A percentile compares a stretch with the other conserved stretches of the same genome.
These are phyloP conservation scores for Athalia rosae DNA, from an alignment of 2,888 invertebrate species.

Conservation along the genomic window DNA sequence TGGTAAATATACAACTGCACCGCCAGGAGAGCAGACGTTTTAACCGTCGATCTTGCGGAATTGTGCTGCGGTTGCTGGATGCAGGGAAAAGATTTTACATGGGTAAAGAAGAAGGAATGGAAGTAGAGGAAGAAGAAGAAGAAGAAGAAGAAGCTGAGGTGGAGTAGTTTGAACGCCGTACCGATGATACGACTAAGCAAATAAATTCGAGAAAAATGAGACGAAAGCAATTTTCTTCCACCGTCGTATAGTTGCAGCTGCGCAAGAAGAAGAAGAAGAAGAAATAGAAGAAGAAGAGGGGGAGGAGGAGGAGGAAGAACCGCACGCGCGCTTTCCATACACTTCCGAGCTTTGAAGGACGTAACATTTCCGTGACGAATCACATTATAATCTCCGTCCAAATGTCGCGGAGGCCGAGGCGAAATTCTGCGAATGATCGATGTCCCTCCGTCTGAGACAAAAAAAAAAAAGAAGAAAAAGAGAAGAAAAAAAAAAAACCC, in stretches of 20 bases:
- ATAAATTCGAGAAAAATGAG: slow-evolving; percentile 35
- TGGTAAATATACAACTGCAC: too few species aligned
- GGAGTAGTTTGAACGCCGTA: not conserved
- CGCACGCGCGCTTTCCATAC: too few species aligned
- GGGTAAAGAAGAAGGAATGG: not conserved
- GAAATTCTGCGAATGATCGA: too few species aligned
- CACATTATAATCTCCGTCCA: slow-evolving; percentile 20
- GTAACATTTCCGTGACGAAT: slow-evolving; percentile 23
- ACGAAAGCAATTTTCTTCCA: slow-evolving; percentile 6
- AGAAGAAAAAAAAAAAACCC: too few species aligned
- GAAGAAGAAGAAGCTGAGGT: not conserved
- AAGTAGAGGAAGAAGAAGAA: not conserved
- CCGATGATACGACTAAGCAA: slow-evolving; percentile 22
- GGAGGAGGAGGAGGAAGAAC: not conserved
- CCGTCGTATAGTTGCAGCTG: not conserved
- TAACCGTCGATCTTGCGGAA: too few species aligned
- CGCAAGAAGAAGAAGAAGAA: not conserved
- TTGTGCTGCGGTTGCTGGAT: too few species aligned
- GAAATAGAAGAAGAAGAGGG: not conserved
- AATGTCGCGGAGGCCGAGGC: not conserved
- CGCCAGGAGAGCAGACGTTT: too few species aligned
- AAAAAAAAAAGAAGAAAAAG: too few species aligned
- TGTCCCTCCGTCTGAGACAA: too few species aligned
- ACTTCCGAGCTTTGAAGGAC: too few species aligned
- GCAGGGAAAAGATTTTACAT: too few species aligned